phyloP scores from a whole-genome alignment of 2,888 invertebrate genomes.

The Ecdyonurus torrentis region DNA sequence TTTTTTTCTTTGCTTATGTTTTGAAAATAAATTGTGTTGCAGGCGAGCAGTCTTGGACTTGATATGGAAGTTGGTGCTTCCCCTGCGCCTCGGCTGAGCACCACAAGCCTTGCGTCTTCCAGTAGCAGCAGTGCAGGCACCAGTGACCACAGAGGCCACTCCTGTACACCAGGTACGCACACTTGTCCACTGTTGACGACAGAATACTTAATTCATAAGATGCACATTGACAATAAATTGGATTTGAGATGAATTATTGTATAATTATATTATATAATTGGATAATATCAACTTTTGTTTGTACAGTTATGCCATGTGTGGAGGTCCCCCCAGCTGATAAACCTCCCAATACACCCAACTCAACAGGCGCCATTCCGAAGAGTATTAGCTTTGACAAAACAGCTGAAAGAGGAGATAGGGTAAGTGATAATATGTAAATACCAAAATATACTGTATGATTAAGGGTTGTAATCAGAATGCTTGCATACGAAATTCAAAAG shows the following conservation, averaged over 20 bases:
- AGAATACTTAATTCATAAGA: no score
- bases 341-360: conserved; percentile 23
- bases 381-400: conserved; percentile 85
- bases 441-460: conserved; percentile 5
- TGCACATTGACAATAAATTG: no score
- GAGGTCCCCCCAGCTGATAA: no score
- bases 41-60: conserved; percentile 3
- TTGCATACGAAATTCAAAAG: no score
- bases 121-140: conserved; percentile 25
- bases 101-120: conserved; percentile 36
- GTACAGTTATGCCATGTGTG: no score
- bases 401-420: conserved; percentile 59
- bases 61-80: conserved; percentile 14
- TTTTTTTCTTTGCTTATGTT: no score
- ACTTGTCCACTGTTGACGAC: no score
- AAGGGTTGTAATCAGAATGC: no score
- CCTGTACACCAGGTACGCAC: background rate
- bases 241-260: no score
- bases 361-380: conserved; percentile 77
- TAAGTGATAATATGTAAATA: conserved; percentile 10
- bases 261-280: no score
- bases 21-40: no score
- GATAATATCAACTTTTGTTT: no score
- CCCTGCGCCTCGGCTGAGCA: conserved; percentile 28
- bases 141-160: background rate